Base-by-base conservation (phyloP, 2,797 vertebrate genomes). In the Heliangelus exortis region DNA sequence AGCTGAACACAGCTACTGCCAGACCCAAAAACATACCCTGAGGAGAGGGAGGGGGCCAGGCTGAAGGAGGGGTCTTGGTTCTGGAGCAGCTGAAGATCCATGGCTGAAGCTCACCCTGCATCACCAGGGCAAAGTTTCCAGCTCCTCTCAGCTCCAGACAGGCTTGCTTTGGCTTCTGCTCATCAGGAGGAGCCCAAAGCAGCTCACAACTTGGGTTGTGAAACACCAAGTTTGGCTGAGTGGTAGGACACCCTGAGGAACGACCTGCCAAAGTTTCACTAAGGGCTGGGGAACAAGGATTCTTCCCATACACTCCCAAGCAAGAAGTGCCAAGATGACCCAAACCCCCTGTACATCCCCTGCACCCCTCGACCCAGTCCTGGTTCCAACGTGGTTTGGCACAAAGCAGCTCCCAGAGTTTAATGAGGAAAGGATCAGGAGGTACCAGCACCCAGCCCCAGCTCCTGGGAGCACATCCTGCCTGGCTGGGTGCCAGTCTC, bases 271-370 rank as follows among this genome's bases (percentile, higher is more conserved):
- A 51, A 14, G 33, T 71, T 61, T 73, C 76, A 13, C 15, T 15
- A 17, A 0, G 31, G 22, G 28, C 51, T 61, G 6, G 45, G 12
- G 47, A 83, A 57, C 19, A 28, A 20, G 61, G 25, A 23, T 15
- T 54, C 12, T 21, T 28, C 5, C 3, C 17, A 34, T 7, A 16
- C 1, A 1, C 2, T 63, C 17, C 4, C 31, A 14, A 53, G 67
- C 50, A 41, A 45, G 58, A 15, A 39, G 61, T 16, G 21, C 6
- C 31, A 6, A 71, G 22, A 29, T 41, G 9, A 71, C 33, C 11
- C 58, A 53, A 34, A 31, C 3, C 28, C 58, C n/a, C 6, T 5
- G 4, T 0, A 41, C 28, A 18, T 5, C 51, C 50, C 19, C 11
- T 28, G 4, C 1, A 21, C 22, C 3, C 8, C 12, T 39, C 43